A percentile compares a stretch with the other conserved stretches of the same genome.
Conservation (phyloP, 2,888 invertebrate genomes). For the Trissolcus japonicus region DNA sequence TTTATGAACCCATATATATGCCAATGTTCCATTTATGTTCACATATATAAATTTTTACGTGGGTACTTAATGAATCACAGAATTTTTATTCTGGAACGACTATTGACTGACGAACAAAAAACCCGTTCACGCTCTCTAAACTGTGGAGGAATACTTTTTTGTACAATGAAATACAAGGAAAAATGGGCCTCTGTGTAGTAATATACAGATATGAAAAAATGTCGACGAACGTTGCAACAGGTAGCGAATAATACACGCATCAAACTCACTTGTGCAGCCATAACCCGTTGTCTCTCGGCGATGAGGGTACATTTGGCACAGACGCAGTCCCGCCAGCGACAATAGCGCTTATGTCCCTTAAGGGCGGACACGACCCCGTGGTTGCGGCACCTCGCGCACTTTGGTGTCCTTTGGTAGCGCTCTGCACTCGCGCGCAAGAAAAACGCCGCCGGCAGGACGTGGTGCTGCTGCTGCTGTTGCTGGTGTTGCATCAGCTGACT, state of each 20-base stretch:
- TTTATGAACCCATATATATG: too few species aligned
- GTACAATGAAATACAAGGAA: too few species aligned
- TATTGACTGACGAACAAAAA: too few species aligned
- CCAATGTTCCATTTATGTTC: too few species aligned
- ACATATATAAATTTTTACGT: too few species aligned
- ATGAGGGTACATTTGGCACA: slow-evolving; percentile 99
- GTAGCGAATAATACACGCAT: slow-evolving; percentile 42
- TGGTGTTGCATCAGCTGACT: slow-evolving; percentile 86
- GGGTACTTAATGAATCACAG: too few species aligned
- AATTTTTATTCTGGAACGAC: too few species aligned
- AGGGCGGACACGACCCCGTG: slow-evolving; percentile 97
- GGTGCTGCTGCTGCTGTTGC: slow-evolving; percentile 83
- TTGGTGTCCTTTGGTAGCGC: slow-evolving; percentile 96
- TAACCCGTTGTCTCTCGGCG: slow-evolving; percentile 97
- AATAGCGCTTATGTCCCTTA: slow-evolving; percentile 97
- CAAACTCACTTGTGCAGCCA: slow-evolving; percentile 92
- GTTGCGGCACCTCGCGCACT: slow-evolving; percentile 97
- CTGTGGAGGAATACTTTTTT: too few species aligned
- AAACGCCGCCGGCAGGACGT: slow-evolving; percentile 91
- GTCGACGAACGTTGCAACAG: slow-evolving; percentile 25
- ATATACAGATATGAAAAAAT: not conserved
- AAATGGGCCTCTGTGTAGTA: too few species aligned
- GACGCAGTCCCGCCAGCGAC: slow-evolving; percentile 97
- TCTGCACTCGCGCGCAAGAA: slow-evolving; percentile 90
- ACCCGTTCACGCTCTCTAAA: too few species aligned